Base-by-base conservation (phyloP, 1,140 invertebrate species). In the Bombus balteatus region DNA sequence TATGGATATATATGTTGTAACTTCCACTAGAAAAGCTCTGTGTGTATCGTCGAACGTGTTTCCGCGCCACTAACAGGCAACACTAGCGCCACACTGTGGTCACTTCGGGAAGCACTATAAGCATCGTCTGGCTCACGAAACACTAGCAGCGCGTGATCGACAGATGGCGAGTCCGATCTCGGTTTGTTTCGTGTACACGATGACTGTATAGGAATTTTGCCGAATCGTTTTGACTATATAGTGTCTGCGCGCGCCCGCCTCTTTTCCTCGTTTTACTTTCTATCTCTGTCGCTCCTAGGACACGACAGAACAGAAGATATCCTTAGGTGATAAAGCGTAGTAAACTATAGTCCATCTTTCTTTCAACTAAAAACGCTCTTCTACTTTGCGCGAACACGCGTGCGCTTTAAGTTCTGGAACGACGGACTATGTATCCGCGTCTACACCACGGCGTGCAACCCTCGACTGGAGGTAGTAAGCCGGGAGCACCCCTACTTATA, bases 401-500 rank as follows among this genome's bases (percentile, higher is more conserved):
- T 80, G 88, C 79, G 77, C 79, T 62, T 28, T 28, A 37, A 65
- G 22, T 25, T 47, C 1, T 57, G 80, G 34, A 77, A 43, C 32
- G 72, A 88, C 68, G 79, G 74, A 71, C 59, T 59, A 71, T 72
- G 73, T 57, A 43, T 53, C 57, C 85, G 62, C 86, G 76, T 89
- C 28, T 80, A 82, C 70, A 53, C 77, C 39, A 88, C 83, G 74
- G 66, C 87, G 93, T 93, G 79, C 94, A 94, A 95, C 94, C 94
- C 95, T 95, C 95, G 93, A 95, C 95, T 95, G 95, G 92, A 95
- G 93, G 92, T 94, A 91, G 94, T 90, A 86, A 76, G 86, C 81
- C 85, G 82, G 82, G 57, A 80, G 93, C 93, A 95, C 95, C 94
- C 94, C 94, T 95, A 95, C 94, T 95, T 95, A 95, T 95, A 95